Percentiles rank a stretch among this genome's conserved stretches.
These are phyloP conservation scores for Rhabdornis inornatus DNA, from an alignment of 2,113 vertebrate species.

Conservation along the genomic window DNA sequence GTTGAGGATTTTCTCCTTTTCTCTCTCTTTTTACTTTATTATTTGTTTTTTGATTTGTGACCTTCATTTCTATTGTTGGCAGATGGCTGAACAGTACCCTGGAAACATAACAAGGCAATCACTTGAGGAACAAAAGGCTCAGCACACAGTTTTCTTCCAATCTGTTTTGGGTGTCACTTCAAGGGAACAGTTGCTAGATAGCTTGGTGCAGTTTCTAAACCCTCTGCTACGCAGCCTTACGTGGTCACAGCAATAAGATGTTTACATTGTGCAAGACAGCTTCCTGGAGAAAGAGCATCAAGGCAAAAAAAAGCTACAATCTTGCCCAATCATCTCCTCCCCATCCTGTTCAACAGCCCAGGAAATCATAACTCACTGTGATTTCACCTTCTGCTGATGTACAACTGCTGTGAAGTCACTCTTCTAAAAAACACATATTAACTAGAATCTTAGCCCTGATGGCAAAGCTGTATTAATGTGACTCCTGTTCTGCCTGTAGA, in stretches of 20 bases:
- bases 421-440: neutral
- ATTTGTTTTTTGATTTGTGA: neutral
- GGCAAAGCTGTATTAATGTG: neutral
- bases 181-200: constrained; percentile 51
- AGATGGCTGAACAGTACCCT: constrained; percentile 36
- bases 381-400: constrained; percentile 65
- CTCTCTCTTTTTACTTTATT: neutral
- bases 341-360: constrained; percentile 66
- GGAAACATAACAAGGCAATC: constrained; percentile 27
- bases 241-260: constrained; percentile 35
- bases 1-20: neutral
- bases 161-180: constrained; percentile 54
- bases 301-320: constrained; percentile 32
- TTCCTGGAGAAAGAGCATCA: constrained; percentile 60
- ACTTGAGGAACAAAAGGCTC: constrained; percentile 35
- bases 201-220: constrained; percentile 30
- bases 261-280: constrained; percentile 57
- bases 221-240: neutral
- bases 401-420: constrained; percentile 60
- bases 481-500: neutral
- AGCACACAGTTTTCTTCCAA: constrained; percentile 34
- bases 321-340: constrained; percentile 65
- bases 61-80: constrained; percentile 18
- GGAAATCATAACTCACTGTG: constrained; percentile 66
- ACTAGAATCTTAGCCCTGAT: constrained; percentile 8